phyloP scores from a whole-genome alignment of 2,797 vertebrate genomes.

The Pelobates cultripes region DNA sequence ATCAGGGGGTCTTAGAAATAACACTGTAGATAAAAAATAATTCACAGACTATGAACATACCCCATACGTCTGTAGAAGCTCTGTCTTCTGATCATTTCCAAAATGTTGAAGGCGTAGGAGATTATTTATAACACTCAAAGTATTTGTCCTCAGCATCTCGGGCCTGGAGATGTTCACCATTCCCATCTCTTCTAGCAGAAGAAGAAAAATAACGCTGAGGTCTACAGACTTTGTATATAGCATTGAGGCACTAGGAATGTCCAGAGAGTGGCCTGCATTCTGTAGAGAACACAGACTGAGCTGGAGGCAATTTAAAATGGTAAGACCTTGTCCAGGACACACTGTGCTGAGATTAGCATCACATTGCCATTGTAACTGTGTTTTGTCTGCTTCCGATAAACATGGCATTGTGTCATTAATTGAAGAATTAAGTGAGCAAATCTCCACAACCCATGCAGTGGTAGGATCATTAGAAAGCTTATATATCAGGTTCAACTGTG shows the following conservation, averaged over 20 bases:
- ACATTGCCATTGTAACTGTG: constrained; percentile 34
- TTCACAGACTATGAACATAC: constrained; percentile 15
- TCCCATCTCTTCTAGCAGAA: constrained; percentile 43
- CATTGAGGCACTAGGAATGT: background rate
- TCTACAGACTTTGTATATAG: constrained; percentile 30
- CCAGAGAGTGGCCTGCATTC: constrained; percentile 4
- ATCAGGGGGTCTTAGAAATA: too few species aligned
- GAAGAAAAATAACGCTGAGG: constrained; percentile 21
- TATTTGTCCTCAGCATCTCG: background rate
- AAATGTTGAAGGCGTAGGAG: constrained; percentile 4
- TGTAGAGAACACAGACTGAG: constrained; percentile 38
- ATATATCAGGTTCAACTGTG: background rate
- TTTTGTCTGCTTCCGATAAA: constrained; percentile 18
- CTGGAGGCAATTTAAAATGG: constrained; percentile 6
- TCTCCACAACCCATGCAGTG: constrained; percentile 6
- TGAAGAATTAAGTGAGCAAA: background rate
- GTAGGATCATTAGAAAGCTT: constrained; percentile 25
- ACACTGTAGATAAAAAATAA: background rate
- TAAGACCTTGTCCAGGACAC: constrained; percentile 34
- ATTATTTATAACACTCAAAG: background rate
- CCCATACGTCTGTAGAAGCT: constrained; percentile 40
- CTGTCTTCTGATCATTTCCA: constrained; percentile 19
- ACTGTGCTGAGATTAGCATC: constrained; percentile 31
- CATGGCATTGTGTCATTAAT: background rate
- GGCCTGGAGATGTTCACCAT: constrained; percentile 18